Evolutionary conservation across 2,888 invertebrate genomes (phyloP), one percentile per base, ranked within the genome.

Genomic region (Pandemis cinnamomeana): DNA sequence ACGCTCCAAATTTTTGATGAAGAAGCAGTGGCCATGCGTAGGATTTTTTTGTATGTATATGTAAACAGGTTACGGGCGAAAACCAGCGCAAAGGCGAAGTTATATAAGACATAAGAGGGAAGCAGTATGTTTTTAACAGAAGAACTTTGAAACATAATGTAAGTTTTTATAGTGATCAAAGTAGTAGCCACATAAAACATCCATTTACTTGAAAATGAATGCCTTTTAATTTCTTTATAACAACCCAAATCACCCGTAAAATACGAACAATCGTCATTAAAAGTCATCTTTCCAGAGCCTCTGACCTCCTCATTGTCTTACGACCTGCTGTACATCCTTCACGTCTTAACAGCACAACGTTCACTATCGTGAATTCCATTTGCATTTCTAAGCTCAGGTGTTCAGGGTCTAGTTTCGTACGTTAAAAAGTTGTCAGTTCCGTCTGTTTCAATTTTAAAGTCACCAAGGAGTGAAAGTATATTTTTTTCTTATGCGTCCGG

Each of bases 381-480:
- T 64, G 76, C 51, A 73, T 74, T 78, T 77, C 77, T 86, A 80
- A 67, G 0, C 0, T 2, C 0, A 27, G 0, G 0, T 0, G 0
- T 0, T 13, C 81, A 86, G 77, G 76, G 79, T 71, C 67, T 70
- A 78, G 67, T 78, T 78, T 87, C 41, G 70, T 58, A 5, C 81
- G 71, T 8, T 58, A 7, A n/a, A n/a, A 36, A 61, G 60, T 42
- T 71, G 68, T 62, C 41, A 20, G 72, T 82, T 83, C 78, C 48
- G 78, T 79, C 86, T 64, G 84, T 89, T 84, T 80, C 63, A 80
- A 82, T 77, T 81, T 78, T 79, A 75, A 64, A 58, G 69, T 78
- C 78, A 74, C 78, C 76, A 77, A 82, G 81, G 86, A 92, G 93
- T 91, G 93, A 93, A 93, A 93, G 93, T 92, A 78, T 83, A 87